Base-by-base conservation (phyloP, 2,888 invertebrate species). In the Tethea ocularis region DNA sequence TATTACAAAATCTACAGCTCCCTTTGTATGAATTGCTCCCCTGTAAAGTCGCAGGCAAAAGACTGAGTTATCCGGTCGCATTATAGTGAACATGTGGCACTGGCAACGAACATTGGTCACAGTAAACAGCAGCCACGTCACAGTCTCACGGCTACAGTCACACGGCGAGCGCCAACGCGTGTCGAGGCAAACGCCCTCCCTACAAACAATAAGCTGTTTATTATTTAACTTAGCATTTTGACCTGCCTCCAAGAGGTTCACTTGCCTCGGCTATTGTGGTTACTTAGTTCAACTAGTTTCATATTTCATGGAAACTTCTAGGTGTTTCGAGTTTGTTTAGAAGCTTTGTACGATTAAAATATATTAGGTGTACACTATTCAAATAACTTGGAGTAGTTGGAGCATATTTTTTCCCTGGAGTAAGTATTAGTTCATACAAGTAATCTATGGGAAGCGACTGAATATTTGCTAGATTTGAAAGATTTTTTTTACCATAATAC, bases 161-260 rank as follows among this genome's bases (percentile, higher is more conserved):
- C 82, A 80, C 82, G 82, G 61, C 61, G 68, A 64, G 71, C 82
- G 75, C 77, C 72, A 66, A 77, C 78, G 83, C 81, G 77, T 79
- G 80, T 75, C 82, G 83, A 68, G 84, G 81, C 77, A 76, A 84
- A 84, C 74, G 83, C 65, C 82, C 75, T 68, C 74, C 62, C 72
- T 10, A 46, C 74, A 81, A 77, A 83, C 83, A 82, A 80, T 83
- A 71, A 80, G 61, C 66, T 52, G 67, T 75, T 79, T 78, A 78
- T 78, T 79, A 76, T 77, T 80, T 66, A 46, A 46, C 46, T 46
- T 46, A 20, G 46, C 46, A 46, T 46, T 46, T 46, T 46, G 46
- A 46, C 46, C 46, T 38, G 38, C 38, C 46, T 46, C 20, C 20
- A 20, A 46, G 46, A 46, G 46, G 46, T 46, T 46, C 46, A 46